Evolutionary conservation across 2,113 vertebrate species (phyloP).

Genomic region (Anolis carolinensis): DNA sequence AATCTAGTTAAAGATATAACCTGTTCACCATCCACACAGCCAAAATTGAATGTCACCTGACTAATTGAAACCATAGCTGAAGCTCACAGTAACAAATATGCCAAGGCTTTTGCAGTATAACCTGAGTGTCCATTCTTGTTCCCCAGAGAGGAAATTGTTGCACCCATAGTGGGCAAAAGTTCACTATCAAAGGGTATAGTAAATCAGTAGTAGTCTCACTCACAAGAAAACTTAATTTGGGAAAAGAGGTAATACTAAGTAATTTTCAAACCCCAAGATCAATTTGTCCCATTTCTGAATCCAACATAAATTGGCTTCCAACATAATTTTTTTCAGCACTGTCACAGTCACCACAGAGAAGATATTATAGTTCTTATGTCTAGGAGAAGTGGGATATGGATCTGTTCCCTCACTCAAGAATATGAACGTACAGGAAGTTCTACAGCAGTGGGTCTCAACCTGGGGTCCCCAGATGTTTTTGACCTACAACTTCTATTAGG

Average conservation of each 20-base stretch:
- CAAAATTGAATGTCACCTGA: slow-evolving; percentile 1
- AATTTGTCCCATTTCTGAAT: too few species aligned
- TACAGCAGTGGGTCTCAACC: too few species aligned
- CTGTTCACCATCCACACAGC: background rate
- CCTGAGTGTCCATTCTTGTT: background rate
- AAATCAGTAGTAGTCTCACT: background rate
- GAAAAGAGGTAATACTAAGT: background rate
- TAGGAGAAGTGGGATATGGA: background rate
- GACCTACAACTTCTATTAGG: too few species aligned
- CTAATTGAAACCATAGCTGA: background rate
- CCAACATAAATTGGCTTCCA: too few species aligned
- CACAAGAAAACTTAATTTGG: background rate
- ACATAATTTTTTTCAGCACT: background rate
- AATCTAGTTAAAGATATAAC: background rate
- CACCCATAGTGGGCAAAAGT: background rate
- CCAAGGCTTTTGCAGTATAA: background rate
- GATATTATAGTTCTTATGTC: background rate
- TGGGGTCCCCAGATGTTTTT: too few species aligned
- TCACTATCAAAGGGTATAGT: background rate
- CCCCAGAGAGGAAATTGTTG: background rate
- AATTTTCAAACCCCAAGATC: too few species aligned
- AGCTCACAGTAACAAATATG: background rate
- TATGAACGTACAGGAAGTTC: background rate
- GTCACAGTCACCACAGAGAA: background rate
- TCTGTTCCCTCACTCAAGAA: too few species aligned